Conservation (phyloP, 2,888 invertebrate species). For the Caenorhabditis sp. region DNA sequence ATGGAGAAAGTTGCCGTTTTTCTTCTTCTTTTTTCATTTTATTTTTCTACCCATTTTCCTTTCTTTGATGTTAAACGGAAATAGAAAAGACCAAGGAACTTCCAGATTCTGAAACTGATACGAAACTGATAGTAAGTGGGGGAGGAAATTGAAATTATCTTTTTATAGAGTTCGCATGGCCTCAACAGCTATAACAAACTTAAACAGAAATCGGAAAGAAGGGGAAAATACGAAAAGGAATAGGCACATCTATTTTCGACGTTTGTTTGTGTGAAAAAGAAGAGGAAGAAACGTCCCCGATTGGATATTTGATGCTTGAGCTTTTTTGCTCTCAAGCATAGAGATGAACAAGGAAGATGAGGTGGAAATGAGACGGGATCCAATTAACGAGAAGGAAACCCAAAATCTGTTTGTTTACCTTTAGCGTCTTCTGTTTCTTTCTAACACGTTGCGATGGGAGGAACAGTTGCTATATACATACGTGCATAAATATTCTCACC, state of each 20-base stretch:
- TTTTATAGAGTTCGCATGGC: too few species aligned
- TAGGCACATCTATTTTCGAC: conserved; percentile 3
- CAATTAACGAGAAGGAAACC: not conserved
- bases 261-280: conserved; percentile 3
- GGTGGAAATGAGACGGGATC: too few species aligned
- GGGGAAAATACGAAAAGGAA: not conserved
- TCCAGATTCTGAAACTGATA: not conserved
- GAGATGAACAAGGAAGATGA: conserved; percentile 6
- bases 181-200: not conserved
- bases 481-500: too few species aligned
- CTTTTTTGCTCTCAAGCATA: conserved; percentile 9
- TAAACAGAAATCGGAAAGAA: conserved; percentile 1
- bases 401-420: not conserved
- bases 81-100: not conserved
- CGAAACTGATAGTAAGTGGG: too few species aligned
- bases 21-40: not conserved
- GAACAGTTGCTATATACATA: too few species aligned
- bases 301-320: conserved; percentile 6
- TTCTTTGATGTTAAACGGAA: not conserved
- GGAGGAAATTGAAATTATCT: conserved; percentile 5
- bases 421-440: too few species aligned
- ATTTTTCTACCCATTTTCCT: not conserved
- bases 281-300: not conserved
- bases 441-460: too few species aligned
- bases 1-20: conserved; percentile 1